Base-by-base conservation (phyloP, 2,113 vertebrate species). In the Oplegnathus fasciatus region DNA sequence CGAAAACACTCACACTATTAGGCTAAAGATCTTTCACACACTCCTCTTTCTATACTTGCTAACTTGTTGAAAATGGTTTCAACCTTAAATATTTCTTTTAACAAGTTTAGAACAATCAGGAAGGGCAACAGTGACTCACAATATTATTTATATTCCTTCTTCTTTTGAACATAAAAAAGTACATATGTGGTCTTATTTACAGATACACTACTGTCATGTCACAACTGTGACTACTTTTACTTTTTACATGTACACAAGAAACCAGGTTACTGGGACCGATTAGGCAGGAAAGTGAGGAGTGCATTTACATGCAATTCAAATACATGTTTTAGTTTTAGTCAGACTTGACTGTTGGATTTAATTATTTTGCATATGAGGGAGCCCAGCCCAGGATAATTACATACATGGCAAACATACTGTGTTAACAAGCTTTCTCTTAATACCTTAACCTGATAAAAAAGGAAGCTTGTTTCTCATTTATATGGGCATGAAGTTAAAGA, bases 341-440 rank as follows among this genome's bases (percentile, higher is more conserved):
- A 52, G 18, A 66, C 13, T 24, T 9, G 9, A 46, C 15, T 13
- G 6, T 20, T 44, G 37, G 5, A 74, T 46, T 34, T 26, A 55
- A 62, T 5, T n/a, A 62, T 26, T 61, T 44, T 26, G 5, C 32
- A 28, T 11, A 22, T 15, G 52, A 60, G 3, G 54, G n/a, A n/a
- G 11, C 30, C n/a, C 52, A 42, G 24, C 9, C 9, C 20, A 34
- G 11, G 40, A 68, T 34, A 34, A 34, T 22, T 58, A 2, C 10
- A 57, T 57, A 34, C 28, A 58, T 13, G 17, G 15, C 13, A 18
- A 26, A 46, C 44, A 9, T 46, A 60, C 46, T 46, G 40, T 62
- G 17, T 75, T n/a, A 58, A 75, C 55, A 75, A 40, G 24, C 55
- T 67, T 69, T 32, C 52, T 78, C 10, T 67, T 44, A 58, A 70